Conservation (phyloP, 2,888 invertebrate genomes). For the Bursaphelenchus okinawaensis region DNA sequence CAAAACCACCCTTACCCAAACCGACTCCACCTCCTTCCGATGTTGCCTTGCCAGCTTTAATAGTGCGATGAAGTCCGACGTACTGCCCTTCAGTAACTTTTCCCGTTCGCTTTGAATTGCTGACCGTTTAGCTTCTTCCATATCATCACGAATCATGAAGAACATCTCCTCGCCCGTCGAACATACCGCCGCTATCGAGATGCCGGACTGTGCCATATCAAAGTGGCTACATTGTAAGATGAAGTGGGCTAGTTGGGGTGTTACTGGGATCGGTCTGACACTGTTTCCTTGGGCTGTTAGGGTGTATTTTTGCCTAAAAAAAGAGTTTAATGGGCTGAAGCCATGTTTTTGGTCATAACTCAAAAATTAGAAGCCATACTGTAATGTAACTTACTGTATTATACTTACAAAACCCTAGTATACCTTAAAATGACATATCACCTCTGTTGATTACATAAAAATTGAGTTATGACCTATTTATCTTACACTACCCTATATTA, state of each 20-base stretch:
- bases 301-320: constrained; percentile 5
- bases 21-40: neutral
- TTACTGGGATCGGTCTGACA: neutral
- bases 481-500: too few species aligned
- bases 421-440: too few species aligned
- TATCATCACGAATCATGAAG: neutral
- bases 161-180: neutral
- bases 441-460: too few species aligned
- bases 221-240: neutral
- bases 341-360: too few species aligned
- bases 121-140: neutral
- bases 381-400: too few species aligned
- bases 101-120: neutral
- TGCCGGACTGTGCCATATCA: neutral
- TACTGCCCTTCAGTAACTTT: neutral
- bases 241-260: constrained; percentile 8
- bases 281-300: constrained; percentile 50
- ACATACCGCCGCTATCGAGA: neutral
- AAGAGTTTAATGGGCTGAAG: too few species aligned
- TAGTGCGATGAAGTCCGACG: neutral
- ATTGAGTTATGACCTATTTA: too few species aligned
- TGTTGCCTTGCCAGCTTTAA: neutral
- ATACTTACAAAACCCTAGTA: too few species aligned
- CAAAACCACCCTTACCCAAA: too few species aligned
- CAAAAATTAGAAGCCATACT: too few species aligned